A percentile compares a stretch with the other conserved stretches of the same genome.
phyloP scores from a whole-genome alignment of 1,140 invertebrate genomes.

The Dysdera silvatica region DNA sequence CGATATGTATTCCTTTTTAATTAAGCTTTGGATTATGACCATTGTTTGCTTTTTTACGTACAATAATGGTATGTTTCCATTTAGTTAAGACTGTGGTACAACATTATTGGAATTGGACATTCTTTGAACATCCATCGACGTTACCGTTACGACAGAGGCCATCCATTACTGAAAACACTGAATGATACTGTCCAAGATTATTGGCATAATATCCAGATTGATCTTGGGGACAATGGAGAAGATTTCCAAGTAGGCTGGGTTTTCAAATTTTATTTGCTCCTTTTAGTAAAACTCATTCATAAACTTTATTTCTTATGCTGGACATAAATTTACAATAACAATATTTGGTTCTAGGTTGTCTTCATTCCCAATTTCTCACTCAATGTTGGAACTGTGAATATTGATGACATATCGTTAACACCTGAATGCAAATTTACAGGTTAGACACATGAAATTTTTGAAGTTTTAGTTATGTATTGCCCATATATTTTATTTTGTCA shows the following conservation, averaged over 20 bases:
- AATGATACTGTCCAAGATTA: background rate
- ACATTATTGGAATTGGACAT: background rate
- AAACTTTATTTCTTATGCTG: background rate
- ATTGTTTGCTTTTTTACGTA: no score
- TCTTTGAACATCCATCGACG: slow-evolving; percentile 2
- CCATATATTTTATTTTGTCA: no score
- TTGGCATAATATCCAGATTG: background rate
- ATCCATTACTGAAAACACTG: background rate
- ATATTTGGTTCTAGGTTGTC: no score
- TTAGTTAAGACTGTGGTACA: slow-evolving; percentile 24
- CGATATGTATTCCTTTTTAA: no score
- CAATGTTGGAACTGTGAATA: slow-evolving; percentile 21
- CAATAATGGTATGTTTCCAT: no score
- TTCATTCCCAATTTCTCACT: no score
- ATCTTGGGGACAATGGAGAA: background rate
- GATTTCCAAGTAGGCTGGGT: background rate
- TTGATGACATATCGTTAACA: slow-evolving; percentile 30
- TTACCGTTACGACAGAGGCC: slow-evolving; percentile 6
- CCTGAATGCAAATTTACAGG: slow-evolving; percentile 10
- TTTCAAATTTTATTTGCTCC: background rate
- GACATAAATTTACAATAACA: no score
- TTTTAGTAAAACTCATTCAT: background rate
- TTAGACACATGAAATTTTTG: no score
- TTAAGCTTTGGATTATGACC: no score
- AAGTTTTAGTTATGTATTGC: no score